Base-by-base conservation (phyloP, 2,888 invertebrate genomes). In the Sinodicranocentrus sp. region DNA sequence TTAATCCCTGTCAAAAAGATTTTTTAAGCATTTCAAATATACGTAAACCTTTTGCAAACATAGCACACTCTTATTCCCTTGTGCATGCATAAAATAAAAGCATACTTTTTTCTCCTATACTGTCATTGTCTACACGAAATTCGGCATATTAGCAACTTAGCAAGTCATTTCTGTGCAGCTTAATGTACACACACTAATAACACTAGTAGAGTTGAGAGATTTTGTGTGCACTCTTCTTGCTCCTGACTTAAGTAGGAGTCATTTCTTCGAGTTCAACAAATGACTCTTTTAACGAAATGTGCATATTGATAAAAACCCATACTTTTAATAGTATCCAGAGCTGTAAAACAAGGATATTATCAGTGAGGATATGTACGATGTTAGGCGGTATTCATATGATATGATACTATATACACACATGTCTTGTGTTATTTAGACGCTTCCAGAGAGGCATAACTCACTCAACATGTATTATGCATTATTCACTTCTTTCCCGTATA, bases 391-490 rank as follows among this genome's bases (percentile, higher is more conserved):
- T n/a, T n/a, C n/a, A n/a, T n/a, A n/a, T n/a, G 48, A 2, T 6
- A 48, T 48, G 48, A 48, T 48, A 63, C 28, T 63, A 63, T 19
- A 23, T 65, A 23, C n/a, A n/a, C n/a, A n/a, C n/a, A n/a, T n/a
- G n/a, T n/a, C n/a, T n/a, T n/a, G n/a, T 28, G 25, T 78, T 70
- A 52, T 70, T n/a, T 52, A 25, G n/a, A 54, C 26, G 52, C 79
- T 79, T 79, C 79, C 79, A 79, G 79, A 71, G 48, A 71, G 28
- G 63, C 52, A 71, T 79, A 71, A 71, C 63, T 79, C 71, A 71
- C 71, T 71, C 71, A 71, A 28, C 79, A 71, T 65, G 71, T 71
- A 79, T 79, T 79, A 79, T 71, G 79, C 71, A 71, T 79, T 79
- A 79, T 79, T 79, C 79, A 70, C 44, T 79, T 57, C 13, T 43